Base-by-base conservation (phyloP, 2,797 vertebrate species). In the Lindbergichthys nudifrons region DNA sequence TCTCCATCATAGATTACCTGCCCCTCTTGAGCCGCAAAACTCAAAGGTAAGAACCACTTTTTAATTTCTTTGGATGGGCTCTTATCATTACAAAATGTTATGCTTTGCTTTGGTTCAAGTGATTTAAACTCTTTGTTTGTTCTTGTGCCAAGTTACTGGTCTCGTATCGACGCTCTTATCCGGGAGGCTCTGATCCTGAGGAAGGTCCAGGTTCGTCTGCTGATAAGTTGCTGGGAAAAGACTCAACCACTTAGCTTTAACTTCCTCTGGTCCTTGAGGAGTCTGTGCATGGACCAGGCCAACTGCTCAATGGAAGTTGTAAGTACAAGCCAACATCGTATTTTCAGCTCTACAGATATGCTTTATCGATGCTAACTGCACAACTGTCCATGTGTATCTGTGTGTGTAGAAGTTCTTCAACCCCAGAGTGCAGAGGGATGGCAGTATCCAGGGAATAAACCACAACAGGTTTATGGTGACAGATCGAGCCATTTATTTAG, bases 391-490 rank as follows among this genome's bases (percentile, higher is more conserved):
- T 75, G 41, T 75, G 15, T 73, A 10, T 82, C 39, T 86, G 60
- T 88, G 67, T 77, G 16, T 83, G 74, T 87, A 99, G 97, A 98
- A 95, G 92, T 97, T 97, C 92, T 99, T 98, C 90, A 95, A 92
- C 82, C 88, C 95, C 56, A 95, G 95, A 81, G 94, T 95, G 79
- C 94, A 95, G 82, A 93, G 91, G 79, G 95, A 96, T 53, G 88
- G 94, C 65, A 94, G 92, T 19, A 72, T 96, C 67, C 94, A 95
- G 52, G 96, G 94, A 56, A 77, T 98, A 82, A 98, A 97, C 84
- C 95, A 96, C 76, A 98, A 98, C 92, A 96, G 96, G 85, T 99
- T 97, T 19, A 97, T 99, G 95, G 97, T 99, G 85, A 98, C 97
- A 2, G 97, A 99, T 32, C 95, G 87, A 86, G 95, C 96, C 2